Evolutionary conservation across 2,797 vertebrate species (phyloP), one percentile per base, ranked within the genome.

Genomic region (Gymnocypris eckloni): DNA sequence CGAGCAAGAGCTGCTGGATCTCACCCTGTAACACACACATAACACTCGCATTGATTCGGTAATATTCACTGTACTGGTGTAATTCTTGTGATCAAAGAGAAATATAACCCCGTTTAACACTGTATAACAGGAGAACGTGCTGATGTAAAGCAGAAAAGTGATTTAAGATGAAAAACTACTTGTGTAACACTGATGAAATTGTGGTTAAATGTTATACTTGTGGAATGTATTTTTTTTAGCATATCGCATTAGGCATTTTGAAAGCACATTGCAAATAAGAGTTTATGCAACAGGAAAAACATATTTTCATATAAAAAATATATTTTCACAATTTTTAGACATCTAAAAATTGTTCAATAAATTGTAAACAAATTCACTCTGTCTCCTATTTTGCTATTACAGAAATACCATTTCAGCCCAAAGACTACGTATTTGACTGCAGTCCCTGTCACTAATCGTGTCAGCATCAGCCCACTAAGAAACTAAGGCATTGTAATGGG

Each of bases 1-100:
- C 89, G 15, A 99, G 91, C 90, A 99, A 89, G 73, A 99, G 93
- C 89, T 99, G 97, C 90, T 99, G 97, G 90, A 99, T 93, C 7
- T 97, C 95, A 39, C 97, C 97, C 97, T 98, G 91, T 56, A 41
- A 71, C 67, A 88, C 54, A 86, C 41, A 89, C 16, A 59, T 33
- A 64, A 28, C 67, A 33, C 3, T 72, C 50, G 20, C 37, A 64
- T 50, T 64, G 45, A 78, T 33, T 78, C 16, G 4, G n/a, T 54
- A 78, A 84, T 56, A 70, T 78, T 56, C 73, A 78, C 25, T 77
- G 7, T 33, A 70, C 83, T 61, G 52, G 66, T 37, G 76, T 59
- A 78, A 85, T 48, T 59, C 75, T 28, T 15, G 41, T 48, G 82
- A 76, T 85, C 75, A 79, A 79, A 84, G 82, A 77, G 61, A 69